These are phyloP conservation scores for Drosophila mauritiana DNA, from an alignment of 1,140 invertebrate species.

Conservation along the genomic window DNA sequence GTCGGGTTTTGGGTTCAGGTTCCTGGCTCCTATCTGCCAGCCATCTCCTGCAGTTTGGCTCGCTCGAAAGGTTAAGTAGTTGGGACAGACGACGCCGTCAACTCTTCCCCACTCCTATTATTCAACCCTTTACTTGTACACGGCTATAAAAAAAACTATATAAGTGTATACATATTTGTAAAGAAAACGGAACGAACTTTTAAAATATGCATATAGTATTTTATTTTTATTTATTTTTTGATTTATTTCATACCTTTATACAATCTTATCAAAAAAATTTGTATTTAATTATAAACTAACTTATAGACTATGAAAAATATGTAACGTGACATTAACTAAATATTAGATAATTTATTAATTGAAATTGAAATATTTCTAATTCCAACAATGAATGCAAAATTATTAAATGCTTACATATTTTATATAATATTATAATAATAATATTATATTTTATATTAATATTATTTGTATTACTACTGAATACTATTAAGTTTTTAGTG, in stretches of 20 bases:
- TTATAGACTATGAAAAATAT: no score
- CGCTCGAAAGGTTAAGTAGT: slow-evolving; percentile 77
- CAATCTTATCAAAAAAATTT: no score
- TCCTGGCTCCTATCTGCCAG: slow-evolving; percentile 34
- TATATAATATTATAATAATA: no score
- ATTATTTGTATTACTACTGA: no score
- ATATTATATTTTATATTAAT: no score
- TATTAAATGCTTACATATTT: background rate
- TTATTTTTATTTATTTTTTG: background rate
- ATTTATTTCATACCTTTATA: no score
- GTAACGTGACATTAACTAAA: no score
- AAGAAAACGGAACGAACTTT: no score
- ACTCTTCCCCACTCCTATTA: background rate
- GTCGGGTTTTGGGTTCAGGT: slow-evolving; percentile 40
- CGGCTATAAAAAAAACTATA: background rate
- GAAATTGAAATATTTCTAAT: no score
- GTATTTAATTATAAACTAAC: no score
- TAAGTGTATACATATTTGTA: background rate
- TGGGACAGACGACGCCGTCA: slow-evolving; percentile 42
- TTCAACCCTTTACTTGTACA: slow-evolving; percentile 7
- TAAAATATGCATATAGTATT: background rate
- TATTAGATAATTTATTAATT: no score
- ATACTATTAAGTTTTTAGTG: background rate
- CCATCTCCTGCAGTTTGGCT: slow-evolving; percentile 34
- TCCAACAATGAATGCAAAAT: no score